A percentile compares a stretch with the other conserved stretches of the same genome.
Evolutionary conservation across 2,113 vertebrate genomes (phyloP).

Genomic region (Procavia capensis): DNA sequence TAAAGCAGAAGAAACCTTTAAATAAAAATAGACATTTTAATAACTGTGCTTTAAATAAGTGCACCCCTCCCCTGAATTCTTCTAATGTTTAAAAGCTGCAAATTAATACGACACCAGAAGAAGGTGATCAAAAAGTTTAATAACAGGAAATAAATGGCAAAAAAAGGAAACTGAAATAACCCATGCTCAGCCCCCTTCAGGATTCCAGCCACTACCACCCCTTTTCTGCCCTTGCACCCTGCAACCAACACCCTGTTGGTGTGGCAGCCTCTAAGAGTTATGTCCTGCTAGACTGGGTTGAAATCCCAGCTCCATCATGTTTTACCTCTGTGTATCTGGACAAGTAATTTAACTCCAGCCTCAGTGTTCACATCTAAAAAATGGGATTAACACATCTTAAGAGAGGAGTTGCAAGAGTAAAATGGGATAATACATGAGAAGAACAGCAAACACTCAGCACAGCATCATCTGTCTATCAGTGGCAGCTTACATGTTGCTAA

Average conservation of each 20-base stretch:
- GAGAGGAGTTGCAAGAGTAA: neutral
- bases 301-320: neutral
- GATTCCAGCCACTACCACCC: neutral
- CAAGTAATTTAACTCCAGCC: neutral
- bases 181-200: neutral
- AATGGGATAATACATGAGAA: neutral
- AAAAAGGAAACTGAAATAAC: neutral
- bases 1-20: slow-evolving; percentile 69
- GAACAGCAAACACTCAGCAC: neutral
- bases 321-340: neutral
- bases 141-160: slow-evolving; percentile 53
- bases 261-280: neutral
- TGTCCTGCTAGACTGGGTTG: neutral
- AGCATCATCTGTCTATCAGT: neutral
- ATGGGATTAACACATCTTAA: neutral
- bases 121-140: slow-evolving; percentile 69
- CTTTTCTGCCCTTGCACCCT: neutral
- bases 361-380: neutral
- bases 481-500: neutral
- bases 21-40: slow-evolving; percentile 79
- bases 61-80: slow-evolving; percentile 6
- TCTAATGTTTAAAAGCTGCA: slow-evolving; percentile 69
- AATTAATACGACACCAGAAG: slow-evolving; percentile 71
- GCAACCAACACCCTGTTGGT: neutral
- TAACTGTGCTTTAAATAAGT: slow-evolving; percentile 76